Base-by-base conservation (phyloP, 2,888 invertebrate species). In the Merodon equestris region DNA sequence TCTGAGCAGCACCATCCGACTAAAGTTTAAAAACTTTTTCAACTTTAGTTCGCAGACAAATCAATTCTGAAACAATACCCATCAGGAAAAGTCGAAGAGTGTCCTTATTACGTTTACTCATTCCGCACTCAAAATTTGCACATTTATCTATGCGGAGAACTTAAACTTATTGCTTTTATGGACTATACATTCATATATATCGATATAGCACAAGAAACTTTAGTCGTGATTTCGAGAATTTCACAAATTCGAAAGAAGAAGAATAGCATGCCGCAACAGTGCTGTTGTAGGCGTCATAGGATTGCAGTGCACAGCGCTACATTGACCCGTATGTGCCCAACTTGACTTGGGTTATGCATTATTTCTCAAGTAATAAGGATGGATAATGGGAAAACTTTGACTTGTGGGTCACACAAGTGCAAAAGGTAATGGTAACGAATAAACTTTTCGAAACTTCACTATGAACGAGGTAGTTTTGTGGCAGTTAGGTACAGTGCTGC, bases 371-470 rank as follows among this genome's bases (percentile, higher is more conserved):
- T 57, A 61, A 68, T 45, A 74, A 44, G 42, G 38, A 54, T 17
- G 54, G 38, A 77, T 77, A 77, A 73, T 77, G 56, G 77, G 73
- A 77, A 77, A 77, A 77, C 56, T 77, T 73, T 57, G 47, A 53
- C 64, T 36, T 12, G 51, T 27, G 18, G 71, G 72, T 66, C 67
- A 61, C 36, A 34, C 50, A 54, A 44, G 17, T 27, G 27, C 27
- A 27, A 27, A 7, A 72, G 48, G 34, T 19, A 13, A 76, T 48
- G 58, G 58, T 53, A 36, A 54, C 42, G 48, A 54, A 50, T 38
- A 36, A 66, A 56, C 60, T 72, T 53, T 50, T 45, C 14, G 44
- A 53, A 38, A 63, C n/a, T n/a, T 50, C 45, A 15, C 27, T 27
- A 17, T 15, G 40, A 47, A 10, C 18, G 18, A 68, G 63, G 45